Evolutionary conservation across 2,113 vertebrate species (phyloP), one percentile per base, ranked within the genome.

Genomic region (Tichodroma muraria): DNA sequence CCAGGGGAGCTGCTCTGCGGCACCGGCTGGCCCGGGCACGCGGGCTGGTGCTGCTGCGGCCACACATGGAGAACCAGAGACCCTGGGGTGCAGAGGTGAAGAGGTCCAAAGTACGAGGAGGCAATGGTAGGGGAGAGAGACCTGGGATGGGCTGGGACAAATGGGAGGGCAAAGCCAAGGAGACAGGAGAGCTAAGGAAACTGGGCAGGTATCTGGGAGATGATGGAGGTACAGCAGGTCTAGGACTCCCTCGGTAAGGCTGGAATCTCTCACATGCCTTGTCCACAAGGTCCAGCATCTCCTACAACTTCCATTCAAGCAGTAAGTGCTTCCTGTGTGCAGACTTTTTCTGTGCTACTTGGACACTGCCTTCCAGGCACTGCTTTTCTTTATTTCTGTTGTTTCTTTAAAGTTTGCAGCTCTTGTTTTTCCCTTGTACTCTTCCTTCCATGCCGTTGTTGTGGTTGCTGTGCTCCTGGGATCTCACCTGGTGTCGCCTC

Each of bases 101-200:
- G 93, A 89, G 85, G 49, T 87, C 40, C 61, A 79, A 92, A 95
- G 84, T 79, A 87, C 10, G 5, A 93, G 78, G 91, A 94, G 61
- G 61, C 91, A 44, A 66, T 93, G 94, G 93, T 95, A 96, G 73
- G 87, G 78, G 70, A 87, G 77, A 68, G 61, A 33, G 44, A 68
- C 69, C 56, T 12, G 76, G 53, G 37, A 44, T 0, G 18, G 50
- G 35, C 52, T 84, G 77, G 77, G 64, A 69, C 28, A 3, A 7
- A 82, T 49, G 82, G 82, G 83, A 84, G 69, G 81, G 47, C 23
- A 54, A 87, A 91, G 64, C 45, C 49, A 19, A 16, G 65, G 65
- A 87, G 78, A 2, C 30, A 13, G 52, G 64, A 72, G 77, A 73
- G 38, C 73, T 49, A 10, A 66, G 73, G 60, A 44, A 44, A 60